Evolutionary conservation across 2,113 vertebrate genomes (phyloP).

Genomic region (Vidua chalybeata): DNA sequence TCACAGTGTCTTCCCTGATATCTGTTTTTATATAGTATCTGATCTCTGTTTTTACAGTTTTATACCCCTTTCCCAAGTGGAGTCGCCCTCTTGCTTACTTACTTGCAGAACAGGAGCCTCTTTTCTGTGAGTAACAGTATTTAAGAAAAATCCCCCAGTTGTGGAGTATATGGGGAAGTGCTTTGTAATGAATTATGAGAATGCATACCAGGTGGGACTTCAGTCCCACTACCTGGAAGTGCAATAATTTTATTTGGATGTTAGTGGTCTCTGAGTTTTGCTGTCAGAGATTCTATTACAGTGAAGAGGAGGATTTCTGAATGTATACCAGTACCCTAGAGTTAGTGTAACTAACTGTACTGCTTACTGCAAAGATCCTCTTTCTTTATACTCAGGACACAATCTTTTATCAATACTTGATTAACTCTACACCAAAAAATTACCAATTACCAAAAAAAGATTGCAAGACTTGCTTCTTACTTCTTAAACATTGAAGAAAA

Average conservation of each 20-base stretch:
- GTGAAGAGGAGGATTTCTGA: neutral
- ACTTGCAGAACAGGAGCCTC: neutral
- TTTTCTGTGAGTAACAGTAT: neutral
- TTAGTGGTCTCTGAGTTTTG: neutral
- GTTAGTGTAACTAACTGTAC: neutral
- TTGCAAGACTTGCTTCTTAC: neutral
- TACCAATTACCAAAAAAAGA: neutral
- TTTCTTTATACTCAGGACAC: neutral
- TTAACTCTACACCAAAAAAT: neutral
- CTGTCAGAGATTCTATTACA: neutral
- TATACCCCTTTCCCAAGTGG: neutral
- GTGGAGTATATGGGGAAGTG: neutral
- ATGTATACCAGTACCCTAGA: neutral
- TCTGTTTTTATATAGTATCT: neutral
- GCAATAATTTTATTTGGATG: neutral
- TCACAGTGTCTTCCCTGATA: neutral
- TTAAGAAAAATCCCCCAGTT: neutral
- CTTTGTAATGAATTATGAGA: neutral
- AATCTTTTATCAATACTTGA: neutral
- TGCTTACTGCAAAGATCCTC: neutral
- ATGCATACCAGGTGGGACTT: neutral
- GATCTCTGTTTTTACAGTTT: neutral
- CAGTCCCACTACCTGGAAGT: neutral
- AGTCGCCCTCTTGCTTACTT: neutral
- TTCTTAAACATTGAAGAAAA: neutral